Base-by-base conservation (phyloP, 2,888 invertebrate genomes). In the Magallana nippona region DNA sequence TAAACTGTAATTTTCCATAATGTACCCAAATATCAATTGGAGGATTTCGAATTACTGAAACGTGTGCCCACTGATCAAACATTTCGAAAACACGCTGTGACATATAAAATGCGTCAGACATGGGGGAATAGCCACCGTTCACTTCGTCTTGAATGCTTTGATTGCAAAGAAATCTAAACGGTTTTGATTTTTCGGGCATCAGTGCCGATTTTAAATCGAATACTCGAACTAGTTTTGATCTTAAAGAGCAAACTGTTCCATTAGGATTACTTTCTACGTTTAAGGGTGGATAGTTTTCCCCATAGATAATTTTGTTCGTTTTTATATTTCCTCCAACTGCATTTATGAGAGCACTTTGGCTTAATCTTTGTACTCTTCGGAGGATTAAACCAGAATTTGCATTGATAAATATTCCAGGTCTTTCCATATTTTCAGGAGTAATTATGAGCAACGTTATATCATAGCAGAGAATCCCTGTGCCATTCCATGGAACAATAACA, bases 71-170 rank as follows among this genome's bases (percentile, higher is more conserved):
- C 3, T 89, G 85, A n/a, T 85, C 79, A 63, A 86, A 89, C 90
- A 90, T 89, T 55, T 86, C 71, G 58, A 88, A 82, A 8, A 86
- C 82, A 1, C 83, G 60, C 1, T 81, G 83, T 10, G 87, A 85
- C 32, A 85, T 86, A 79, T 82, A 88, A 63, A 85, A 87, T 0
- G 87, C 89, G 84, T 90, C 90, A 82, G 85, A 85, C 3, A 87
- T n/a, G 0, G 88, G 88, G 13, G 87, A 88, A 63, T 81, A 88
- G 1, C 81, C 88, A 8, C 86, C 88, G 71, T 89, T 88, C 0
- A 79, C 79, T 15, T 19, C 63, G 58, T 90, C 90, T 58, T 85
- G 78, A 60, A 86, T 57, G 11, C 81, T 87, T 15, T 83, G 22
- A 0, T 82, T 63, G 62, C 88, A 88, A 10, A 81, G 62, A 82